phyloP scores from a whole-genome alignment of 2,113 vertebrate species.

The Pseudorhombus dupliciocellatus region DNA sequence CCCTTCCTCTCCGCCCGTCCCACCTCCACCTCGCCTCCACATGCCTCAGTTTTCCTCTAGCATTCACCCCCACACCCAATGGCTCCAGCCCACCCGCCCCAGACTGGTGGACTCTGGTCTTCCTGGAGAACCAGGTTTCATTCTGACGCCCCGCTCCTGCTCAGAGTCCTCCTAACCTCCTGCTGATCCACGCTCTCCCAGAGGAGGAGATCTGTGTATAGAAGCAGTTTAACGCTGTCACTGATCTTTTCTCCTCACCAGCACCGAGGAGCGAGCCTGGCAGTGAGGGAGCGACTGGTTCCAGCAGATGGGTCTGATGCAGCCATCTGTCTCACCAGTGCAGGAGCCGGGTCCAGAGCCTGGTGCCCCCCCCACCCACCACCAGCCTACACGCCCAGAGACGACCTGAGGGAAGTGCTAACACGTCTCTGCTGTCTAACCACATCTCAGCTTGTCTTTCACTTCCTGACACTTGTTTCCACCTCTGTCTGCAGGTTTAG shows the following conservation, averaged over 20 bases:
- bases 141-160: too few relatives aligned
- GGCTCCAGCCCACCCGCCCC: conserved; percentile 58
- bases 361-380: too few relatives aligned
- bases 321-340: conserved; percentile 57
- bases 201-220: too few relatives aligned
- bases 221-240: too few relatives aligned
- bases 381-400: too few relatives aligned
- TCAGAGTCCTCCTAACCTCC: too few relatives aligned
- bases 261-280: too few relatives aligned
- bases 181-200: too few relatives aligned
- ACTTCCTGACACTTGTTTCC: not conserved
- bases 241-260: too few relatives aligned
- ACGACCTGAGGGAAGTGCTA: not conserved
- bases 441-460: not conserved
- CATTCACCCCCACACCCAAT: conserved; percentile 51
- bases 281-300: conserved; percentile 35
- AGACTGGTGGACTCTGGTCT: conserved; percentile 82
- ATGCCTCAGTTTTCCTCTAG: conserved; percentile 27
- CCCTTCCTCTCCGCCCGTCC: conserved; percentile 26
- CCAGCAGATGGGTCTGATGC: conserved; percentile 55
- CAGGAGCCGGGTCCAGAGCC: not conserved
- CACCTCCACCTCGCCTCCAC: conserved; percentile 29
- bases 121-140: conserved; percentile 84
- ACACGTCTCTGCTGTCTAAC: not conserved
- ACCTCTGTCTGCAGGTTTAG: conserved; percentile 3